phyloP scores from a whole-genome alignment of 2,888 invertebrate species.

The Athetis lepigone region DNA sequence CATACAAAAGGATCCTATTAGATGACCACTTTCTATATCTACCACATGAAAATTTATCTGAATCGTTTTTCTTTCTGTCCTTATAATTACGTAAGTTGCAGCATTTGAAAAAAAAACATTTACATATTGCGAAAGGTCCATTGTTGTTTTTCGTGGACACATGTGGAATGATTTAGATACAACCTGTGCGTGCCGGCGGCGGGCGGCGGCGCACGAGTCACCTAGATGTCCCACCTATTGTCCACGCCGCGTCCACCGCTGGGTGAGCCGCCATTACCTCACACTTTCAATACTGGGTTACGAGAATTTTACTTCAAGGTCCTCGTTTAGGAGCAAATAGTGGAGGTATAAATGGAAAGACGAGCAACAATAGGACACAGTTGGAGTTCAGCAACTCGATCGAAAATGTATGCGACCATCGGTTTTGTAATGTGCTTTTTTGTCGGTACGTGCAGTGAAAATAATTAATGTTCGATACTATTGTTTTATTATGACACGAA shows the following conservation, averaged over 20 bases:
- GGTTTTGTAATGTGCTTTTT: conserved; percentile 81
- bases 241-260: conserved; percentile 80
- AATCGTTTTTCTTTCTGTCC: background rate
- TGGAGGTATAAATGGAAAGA: conserved; percentile 88
- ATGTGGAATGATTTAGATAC: conserved; percentile 64
- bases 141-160: conserved; percentile 52
- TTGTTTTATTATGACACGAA: conserved; percentile 34
- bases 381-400: conserved; percentile 80
- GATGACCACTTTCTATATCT: too few species aligned
- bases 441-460: conserved; percentile 83
- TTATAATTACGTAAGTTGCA: conserved; percentile 30
- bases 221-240: conserved; percentile 90
- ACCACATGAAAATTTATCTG: background rate
- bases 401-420: conserved; percentile 85
- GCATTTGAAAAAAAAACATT: conserved; percentile 35
- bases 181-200: conserved; percentile 81
- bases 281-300: conserved; percentile 90
- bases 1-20: too few species aligned
- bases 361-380: conserved; percentile 85
- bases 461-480: conserved; percentile 46
- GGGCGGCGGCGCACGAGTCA: conserved; percentile 82
- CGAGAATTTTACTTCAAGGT: conserved; percentile 90
- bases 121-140: conserved; percentile 42
- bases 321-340: conserved; percentile 88
- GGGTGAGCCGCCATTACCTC: conserved; percentile 90